Evolutionary conservation across 1,140 invertebrate species (phyloP).

Genomic region (Pectinophora gossypiella): DNA sequence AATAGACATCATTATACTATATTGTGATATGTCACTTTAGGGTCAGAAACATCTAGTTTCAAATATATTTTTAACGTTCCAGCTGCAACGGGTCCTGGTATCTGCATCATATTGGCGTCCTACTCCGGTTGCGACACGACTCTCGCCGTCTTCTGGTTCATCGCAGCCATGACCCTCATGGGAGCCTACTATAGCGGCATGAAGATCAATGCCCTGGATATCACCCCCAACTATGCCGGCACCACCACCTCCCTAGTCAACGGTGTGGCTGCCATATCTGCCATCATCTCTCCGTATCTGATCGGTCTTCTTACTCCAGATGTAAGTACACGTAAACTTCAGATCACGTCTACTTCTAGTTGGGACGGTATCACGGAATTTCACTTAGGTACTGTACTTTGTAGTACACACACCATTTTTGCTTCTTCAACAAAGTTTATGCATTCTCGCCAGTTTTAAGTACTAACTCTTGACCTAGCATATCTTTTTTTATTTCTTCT

Average conservation of each 20-base stretch:
- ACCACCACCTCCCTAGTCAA: constrained; percentile 90
- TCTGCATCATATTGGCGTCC: constrained; percentile 87
- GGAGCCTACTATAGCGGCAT: constrained; percentile 85
- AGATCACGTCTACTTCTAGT: no score
- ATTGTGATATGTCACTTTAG: no score
- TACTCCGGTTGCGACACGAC: constrained; percentile 85
- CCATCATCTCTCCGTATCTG: constrained; percentile 86
- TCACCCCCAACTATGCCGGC: constrained; percentile 89
- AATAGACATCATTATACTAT: no score
- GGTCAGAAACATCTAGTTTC: no score
- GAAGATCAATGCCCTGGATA: constrained; percentile 88
- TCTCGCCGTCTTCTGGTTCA: constrained; percentile 80
- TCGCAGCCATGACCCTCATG: constrained; percentile 84
- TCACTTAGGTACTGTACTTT: no score
- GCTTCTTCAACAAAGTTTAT: no score
- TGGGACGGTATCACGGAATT: no score
- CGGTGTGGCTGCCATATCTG: constrained; percentile 87
- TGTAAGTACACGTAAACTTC: constrained; percentile 77
- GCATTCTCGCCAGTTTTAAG: no score
- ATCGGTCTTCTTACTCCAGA: constrained; percentile 85
- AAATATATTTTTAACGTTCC: constrained; percentile 37
- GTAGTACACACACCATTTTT: no score
- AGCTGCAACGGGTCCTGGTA: constrained; percentile 84
- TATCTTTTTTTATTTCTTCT: no score
- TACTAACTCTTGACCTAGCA: no score